These are phyloP conservation scores for rat (Rattus norvegicus) DNA, from an alignment of 2,113 vertebrate species.

Conservation along the genomic window DNA sequence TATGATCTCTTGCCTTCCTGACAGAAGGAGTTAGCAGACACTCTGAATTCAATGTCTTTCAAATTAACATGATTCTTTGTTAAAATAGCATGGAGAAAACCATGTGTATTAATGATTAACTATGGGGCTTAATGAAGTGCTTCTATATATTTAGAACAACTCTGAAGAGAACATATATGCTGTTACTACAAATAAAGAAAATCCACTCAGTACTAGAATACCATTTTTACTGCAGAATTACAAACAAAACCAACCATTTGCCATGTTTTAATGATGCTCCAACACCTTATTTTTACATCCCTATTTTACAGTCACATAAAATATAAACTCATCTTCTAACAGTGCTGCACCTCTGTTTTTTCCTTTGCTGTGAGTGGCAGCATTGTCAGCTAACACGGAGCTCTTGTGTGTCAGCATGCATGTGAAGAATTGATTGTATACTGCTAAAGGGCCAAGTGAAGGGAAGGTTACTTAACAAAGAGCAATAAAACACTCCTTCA, in stretches of 20 bases:
- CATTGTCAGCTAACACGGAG: not conserved
- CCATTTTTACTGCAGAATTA: not conserved
- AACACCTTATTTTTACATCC: not conserved
- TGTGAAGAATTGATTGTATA: not conserved
- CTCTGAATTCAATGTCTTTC: not conserved
- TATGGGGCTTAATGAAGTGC: not conserved
- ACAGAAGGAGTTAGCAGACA: not conserved
- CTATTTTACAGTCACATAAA: not conserved
- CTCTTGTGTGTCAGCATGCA: not conserved
- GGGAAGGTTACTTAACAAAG: not conserved
- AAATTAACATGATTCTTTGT: not conserved
- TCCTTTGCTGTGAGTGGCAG: not conserved
- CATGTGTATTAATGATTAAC: constrained; percentile 3
- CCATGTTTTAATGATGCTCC: not conserved
- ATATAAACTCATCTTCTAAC: not conserved
- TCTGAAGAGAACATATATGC: not conserved
- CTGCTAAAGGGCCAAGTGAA: not conserved
- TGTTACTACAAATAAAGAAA: not conserved
- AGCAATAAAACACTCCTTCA: not conserved
- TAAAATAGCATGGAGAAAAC: not conserved
- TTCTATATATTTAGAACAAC: not conserved
- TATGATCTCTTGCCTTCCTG: not conserved
- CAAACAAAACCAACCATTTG: not conserved
- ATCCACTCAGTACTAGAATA: not conserved
- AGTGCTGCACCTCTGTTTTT: not conserved